Evolutionary conservation across 2,113 vertebrate species (phyloP).

Genomic region (Fulmarus glacialis): DNA sequence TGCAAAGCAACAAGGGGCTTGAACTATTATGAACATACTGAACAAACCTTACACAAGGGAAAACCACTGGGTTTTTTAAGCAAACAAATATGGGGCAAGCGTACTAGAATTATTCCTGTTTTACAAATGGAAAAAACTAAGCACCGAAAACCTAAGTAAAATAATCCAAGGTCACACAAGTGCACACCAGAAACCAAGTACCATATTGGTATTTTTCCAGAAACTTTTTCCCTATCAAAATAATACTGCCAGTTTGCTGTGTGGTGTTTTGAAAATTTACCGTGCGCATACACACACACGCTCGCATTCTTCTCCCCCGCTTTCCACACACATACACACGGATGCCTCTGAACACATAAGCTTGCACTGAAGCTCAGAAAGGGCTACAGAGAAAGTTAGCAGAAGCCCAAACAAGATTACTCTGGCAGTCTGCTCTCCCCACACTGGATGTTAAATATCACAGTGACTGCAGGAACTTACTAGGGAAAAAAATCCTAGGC

Average conservation of each 20-base stretch:
- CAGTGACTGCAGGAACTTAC: not conserved
- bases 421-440: not conserved
- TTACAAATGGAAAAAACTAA: not conserved
- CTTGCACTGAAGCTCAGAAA: not conserved
- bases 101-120: not conserved
- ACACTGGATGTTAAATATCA: not conserved
- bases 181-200: not conserved
- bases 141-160: not conserved
- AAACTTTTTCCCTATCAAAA: not conserved
- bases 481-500: not conserved
- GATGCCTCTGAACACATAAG: not conserved
- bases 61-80: not conserved
- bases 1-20: not conserved
- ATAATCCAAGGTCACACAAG: not conserved
- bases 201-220: not conserved
- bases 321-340: not conserved
- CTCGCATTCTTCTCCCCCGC: fast-evolving
- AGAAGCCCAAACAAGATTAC: not conserved
- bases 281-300: fast-evolving
- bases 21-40: not conserved
- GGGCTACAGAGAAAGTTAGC: not conserved
- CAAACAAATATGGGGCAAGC: not conserved
- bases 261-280: not conserved
- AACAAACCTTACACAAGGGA: not conserved
- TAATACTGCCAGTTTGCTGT: not conserved